Percentiles rank a stretch among this genome's conserved stretches.
phyloP scores from a whole-genome alignment of 2,113 vertebrate genomes.

The Zosterops borbonicus region DNA sequence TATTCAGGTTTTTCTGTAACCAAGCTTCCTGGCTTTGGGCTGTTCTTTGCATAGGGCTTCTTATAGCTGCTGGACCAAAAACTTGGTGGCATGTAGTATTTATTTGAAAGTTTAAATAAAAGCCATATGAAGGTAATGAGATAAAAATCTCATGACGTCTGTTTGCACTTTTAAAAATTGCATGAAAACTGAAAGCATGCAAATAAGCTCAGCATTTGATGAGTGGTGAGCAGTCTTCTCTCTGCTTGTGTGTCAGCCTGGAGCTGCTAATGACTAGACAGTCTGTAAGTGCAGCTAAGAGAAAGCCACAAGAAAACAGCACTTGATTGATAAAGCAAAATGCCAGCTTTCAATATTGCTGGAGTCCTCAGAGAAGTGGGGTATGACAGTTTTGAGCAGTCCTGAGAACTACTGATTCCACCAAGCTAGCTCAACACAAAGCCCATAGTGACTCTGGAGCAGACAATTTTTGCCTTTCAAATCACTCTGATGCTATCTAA shows the following conservation, averaged over 20 bases:
- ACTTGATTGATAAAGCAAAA: not conserved
- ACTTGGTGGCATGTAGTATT: not conserved
- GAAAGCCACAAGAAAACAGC: not conserved
- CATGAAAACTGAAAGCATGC: not conserved
- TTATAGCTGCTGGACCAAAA: not conserved
- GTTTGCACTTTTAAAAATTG: slow-evolving; percentile 43
- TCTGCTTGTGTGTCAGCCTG: not conserved
- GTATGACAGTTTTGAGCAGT: not conserved
- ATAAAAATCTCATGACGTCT: slow-evolving; percentile 20
- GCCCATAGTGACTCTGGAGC: not conserved
- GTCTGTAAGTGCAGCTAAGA: not conserved
- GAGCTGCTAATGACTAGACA: not conserved
- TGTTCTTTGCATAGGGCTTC: not conserved
- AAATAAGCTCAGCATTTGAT: slow-evolving; percentile 6
- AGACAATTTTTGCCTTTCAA: not conserved
- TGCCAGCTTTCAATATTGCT: not conserved
- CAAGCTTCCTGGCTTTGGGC: not conserved
- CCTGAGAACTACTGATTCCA: not conserved
- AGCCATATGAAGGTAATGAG: not conserved
- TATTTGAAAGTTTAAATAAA: slow-evolving; percentile 3
- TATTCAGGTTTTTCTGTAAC: not conserved
- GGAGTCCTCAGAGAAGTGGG: not conserved
- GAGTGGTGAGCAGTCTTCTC: not conserved
- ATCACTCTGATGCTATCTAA: not conserved
- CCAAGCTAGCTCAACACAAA: not conserved